Evolutionary conservation across 2,113 vertebrate species (phyloP).

Genomic region (Uropsilus gracilis): DNA sequence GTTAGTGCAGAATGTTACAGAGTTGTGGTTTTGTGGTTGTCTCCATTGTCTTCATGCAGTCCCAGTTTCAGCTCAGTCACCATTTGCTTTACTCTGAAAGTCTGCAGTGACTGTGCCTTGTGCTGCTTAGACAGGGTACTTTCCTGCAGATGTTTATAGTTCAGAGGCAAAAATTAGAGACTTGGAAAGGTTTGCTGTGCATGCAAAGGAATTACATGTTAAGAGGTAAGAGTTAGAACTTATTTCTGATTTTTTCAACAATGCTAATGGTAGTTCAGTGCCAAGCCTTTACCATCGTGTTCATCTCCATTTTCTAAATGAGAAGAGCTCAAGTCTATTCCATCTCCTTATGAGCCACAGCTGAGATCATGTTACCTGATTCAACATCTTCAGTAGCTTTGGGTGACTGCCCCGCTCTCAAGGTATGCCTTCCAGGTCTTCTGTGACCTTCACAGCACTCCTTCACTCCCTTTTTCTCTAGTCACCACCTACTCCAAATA

Average conservation of each 20-base stretch:
- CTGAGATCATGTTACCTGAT: background rate
- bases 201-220: too few relatives aligned
- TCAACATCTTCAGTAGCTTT: background rate
- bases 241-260: background rate
- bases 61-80: background rate
- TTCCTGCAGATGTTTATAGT: background rate
- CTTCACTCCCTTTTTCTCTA: background rate
- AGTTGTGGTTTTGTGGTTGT: too few relatives aligned
- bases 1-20: background rate
- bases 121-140: background rate
- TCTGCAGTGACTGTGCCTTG: background rate
- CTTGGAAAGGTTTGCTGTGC: background rate
- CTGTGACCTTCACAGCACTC: background rate
- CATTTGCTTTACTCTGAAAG: background rate
- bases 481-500: background rate
- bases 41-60: too few relatives aligned
- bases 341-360: background rate
- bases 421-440: background rate
- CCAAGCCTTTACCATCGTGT: background rate
- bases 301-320: background rate
- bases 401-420: background rate
- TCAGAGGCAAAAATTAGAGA: background rate
- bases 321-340: background rate
- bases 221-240: background rate
- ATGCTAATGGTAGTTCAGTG: background rate